A percentile compares a stretch with the other conserved stretches of the same genome.
Conservation (phyloP, 1,140 invertebrate species). For the Zaprionus ornatus region DNA sequence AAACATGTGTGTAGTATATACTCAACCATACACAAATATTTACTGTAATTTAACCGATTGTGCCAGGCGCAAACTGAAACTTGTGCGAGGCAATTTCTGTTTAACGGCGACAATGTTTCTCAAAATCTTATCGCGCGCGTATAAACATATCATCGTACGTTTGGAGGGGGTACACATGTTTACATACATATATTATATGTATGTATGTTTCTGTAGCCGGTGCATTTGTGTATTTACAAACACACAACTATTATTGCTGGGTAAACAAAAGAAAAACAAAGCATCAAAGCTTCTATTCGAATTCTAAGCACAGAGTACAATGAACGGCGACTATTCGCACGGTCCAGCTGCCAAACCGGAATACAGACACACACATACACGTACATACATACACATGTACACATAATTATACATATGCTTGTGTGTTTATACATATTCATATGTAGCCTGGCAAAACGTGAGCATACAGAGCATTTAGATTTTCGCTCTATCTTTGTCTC, state of each 20-base stretch:
- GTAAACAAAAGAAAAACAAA: background rate
- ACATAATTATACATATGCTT: background rate
- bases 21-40: constrained; percentile 3
- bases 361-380: background rate
- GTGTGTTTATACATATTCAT: background rate
- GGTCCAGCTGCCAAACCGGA: background rate
- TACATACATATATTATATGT: background rate
- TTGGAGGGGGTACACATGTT: background rate
- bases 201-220: too few species aligned
- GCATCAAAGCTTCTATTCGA: background rate
- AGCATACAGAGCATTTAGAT: background rate
- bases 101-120: constrained; percentile 1
- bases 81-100: background rate
- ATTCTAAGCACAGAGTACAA: background rate
- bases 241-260: background rate
- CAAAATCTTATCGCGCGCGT: background rate
- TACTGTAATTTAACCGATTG: constrained; percentile 4
- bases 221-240: background rate
- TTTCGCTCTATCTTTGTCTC: background rate
- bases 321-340: background rate
- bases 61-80: background rate
- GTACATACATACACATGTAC: background rate
- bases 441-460: background rate
- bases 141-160: background rate
- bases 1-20: background rate